phyloP scores from a whole-genome alignment of 2,888 invertebrate species.

The Zygogramma bicolorata region DNA sequence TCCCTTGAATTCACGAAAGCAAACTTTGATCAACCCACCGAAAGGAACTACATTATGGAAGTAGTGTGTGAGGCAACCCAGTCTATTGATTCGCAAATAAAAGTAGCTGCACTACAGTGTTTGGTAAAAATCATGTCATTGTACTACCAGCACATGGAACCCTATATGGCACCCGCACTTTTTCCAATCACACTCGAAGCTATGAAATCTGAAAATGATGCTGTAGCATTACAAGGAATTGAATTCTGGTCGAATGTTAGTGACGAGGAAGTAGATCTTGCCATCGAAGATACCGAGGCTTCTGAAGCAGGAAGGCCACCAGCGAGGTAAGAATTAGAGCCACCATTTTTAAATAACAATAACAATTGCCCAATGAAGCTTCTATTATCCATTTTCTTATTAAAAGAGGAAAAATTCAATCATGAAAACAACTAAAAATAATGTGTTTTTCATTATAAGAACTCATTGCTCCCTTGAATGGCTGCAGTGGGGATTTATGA shows the following conservation, averaged over 20 bases:
- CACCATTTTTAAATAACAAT: no score
- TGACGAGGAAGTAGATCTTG: constrained; percentile 97
- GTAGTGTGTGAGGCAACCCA: constrained; percentile 98
- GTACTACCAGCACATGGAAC: constrained; percentile 99
- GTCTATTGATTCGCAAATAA: constrained; percentile 87
- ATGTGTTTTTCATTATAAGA: no score
- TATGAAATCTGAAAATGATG: constrained; percentile 97
- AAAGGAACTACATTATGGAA: constrained; percentile 99
- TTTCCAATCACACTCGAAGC: constrained; percentile 99
- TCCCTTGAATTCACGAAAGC: constrained; percentile 98
- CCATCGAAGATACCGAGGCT: constrained; percentile 95
- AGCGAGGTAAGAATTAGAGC: constrained; percentile 62
- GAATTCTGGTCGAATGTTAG: constrained; percentile 99
- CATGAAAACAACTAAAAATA: no score
- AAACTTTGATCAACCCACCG: constrained; percentile 97
- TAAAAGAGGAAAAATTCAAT: no score
- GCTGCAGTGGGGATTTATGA: no score
- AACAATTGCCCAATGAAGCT: no score
- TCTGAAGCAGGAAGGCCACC: constrained; percentile 95
- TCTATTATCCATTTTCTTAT: no score
- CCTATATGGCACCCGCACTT: constrained; percentile 97
- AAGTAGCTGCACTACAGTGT: constrained; percentile 96
- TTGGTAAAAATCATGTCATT: constrained; percentile 97
- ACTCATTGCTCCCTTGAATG: no score
- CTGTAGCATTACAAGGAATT: constrained; percentile 92